These are phyloP conservation scores for Anoplopoma fimbria DNA, from an alignment of 2,113 vertebrate genomes.

Conservation along the genomic window DNA sequence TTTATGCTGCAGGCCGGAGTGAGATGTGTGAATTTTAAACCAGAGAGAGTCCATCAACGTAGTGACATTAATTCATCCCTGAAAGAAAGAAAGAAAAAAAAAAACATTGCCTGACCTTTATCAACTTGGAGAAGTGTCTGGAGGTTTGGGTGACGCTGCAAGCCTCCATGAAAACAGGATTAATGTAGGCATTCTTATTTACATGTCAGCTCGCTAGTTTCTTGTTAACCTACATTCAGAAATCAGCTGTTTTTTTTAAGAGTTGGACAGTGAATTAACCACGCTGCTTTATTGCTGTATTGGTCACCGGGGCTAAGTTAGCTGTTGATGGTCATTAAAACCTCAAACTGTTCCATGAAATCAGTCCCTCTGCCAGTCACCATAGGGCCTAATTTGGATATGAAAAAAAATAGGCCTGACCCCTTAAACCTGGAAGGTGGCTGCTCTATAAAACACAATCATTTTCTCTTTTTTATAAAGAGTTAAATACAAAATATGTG, in stretches of 20 bases:
- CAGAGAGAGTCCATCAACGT: constrained; percentile 49
- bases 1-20: not conserved
- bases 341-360: not conserved
- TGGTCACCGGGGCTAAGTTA: not conserved
- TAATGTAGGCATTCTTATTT: not conserved
- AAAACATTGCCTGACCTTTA: constrained; percentile 83
- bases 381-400: not conserved
- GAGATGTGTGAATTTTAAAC: constrained; percentile 21
- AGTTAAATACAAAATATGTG: not conserved
- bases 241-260: not conserved
- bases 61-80: constrained; percentile 67
- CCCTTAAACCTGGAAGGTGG: not conserved
- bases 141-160: too few relatives aligned
- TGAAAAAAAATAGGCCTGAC: not conserved
- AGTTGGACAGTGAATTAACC: not conserved
- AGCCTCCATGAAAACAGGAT: not conserved
- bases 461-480: not conserved
- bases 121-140: too few relatives aligned
- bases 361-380: not conserved
- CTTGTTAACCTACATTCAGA: not conserved
- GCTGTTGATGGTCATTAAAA: not conserved
- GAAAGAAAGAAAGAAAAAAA: constrained; percentile 27
- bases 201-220: not conserved
- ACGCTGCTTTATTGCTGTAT: not conserved
- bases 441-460: not conserved